These are phyloP conservation scores for Eubasilissa regina DNA, from an alignment of 1,140 invertebrate species.

Conservation along the genomic window DNA sequence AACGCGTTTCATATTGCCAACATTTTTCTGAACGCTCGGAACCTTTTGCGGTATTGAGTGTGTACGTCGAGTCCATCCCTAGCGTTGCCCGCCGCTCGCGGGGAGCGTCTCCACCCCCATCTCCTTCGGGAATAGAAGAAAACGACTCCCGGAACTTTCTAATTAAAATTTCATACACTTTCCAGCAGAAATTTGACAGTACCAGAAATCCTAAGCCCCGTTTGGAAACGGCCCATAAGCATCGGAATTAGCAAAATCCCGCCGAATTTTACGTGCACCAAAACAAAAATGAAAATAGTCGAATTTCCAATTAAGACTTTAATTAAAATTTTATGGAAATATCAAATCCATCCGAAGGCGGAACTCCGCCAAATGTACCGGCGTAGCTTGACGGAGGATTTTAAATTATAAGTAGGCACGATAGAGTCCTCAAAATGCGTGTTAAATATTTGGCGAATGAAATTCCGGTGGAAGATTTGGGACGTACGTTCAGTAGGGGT, in stretches of 20 bases:
- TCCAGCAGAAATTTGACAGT: background rate
- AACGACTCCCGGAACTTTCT: conserved; percentile 1
- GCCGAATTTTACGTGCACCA: conserved; percentile 16
- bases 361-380: background rate
- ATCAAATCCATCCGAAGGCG: background rate
- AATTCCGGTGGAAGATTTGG: too few relatives aligned
- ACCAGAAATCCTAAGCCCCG: too few relatives aligned
- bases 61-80: background rate
- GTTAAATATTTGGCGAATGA: too few relatives aligned
- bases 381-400: background rate
- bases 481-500: too few relatives aligned
- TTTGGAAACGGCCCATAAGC: background rate
- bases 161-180: conserved; percentile 20
- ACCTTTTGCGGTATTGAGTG: background rate
- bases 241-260: conserved; percentile 4
- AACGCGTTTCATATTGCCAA: too few relatives aligned
- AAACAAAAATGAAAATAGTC: conserved; percentile 1
- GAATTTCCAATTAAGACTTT: conserved; percentile 23
- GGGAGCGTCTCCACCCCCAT: background rate
- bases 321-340: conserved; percentile 36
- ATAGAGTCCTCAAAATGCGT: too few relatives aligned
- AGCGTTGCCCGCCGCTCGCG: too few relatives aligned
- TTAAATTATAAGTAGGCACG: background rate
- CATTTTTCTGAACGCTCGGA: too few relatives aligned
- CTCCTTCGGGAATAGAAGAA: background rate